Base-by-base conservation (phyloP, 2,888 invertebrate species). In the Erebia epiphron region DNA sequence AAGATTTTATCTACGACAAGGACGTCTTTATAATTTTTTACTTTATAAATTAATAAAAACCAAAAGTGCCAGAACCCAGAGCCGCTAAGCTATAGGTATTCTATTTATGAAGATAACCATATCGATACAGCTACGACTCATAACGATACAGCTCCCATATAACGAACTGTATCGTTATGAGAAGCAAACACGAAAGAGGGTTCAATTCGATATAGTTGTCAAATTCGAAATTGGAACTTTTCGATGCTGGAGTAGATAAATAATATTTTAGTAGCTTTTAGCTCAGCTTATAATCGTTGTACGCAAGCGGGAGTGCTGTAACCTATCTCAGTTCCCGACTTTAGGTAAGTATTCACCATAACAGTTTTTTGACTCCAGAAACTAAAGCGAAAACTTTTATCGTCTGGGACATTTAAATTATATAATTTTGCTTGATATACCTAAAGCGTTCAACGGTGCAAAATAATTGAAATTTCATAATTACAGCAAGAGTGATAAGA, bases 391-490 rank as follows among this genome's bases (percentile, higher is more conserved):
- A 62, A 62, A 62, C 14, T 62, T 62, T 43, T 11, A 18, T 46
- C 61, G 11, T 46, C 46, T 46, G 62, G 49, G 62, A 49, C 21
- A 14, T 62, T 62, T 49, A 21, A 62, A 62, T 49, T 21, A 62
- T 21, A 49, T 62, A 49, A 49, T 49, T 14, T 21, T 62, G 18
- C 49, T 62, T 21, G 46, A 21, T 49, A 62, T 16, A 49, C 49
- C 35, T 35, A 7, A 35, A 60, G 16, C 41, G 60, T 10, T 16
- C 14, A 49, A 10, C 62, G 49, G 21, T 14, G 21, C 11, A 21
- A 46, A 21, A 62, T 62, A 62, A 62, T 62, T 62, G 21, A 62
- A 62, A 62, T 46, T 49, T 49, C 16, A 62, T 46, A 62, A 62
- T 62, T 46, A 62, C 62, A 14, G 18, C 7, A 8, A 62, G 62